Evolutionary conservation across 2,113 vertebrate genomes (phyloP).

Genomic region (Platycercus adscitus): DNA sequence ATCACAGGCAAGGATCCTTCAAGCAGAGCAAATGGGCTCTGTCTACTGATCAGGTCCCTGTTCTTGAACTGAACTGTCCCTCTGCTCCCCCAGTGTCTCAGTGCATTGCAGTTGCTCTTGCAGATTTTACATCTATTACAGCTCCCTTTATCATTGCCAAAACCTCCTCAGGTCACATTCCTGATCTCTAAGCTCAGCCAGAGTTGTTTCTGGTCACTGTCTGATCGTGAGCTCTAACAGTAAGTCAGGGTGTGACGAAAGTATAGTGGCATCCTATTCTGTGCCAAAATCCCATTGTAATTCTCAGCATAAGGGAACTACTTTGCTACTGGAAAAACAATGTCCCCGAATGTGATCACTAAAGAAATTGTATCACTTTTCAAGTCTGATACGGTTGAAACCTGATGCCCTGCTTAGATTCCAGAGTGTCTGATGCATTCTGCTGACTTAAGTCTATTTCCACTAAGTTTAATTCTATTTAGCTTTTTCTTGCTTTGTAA

Average conservation of each 20-base stretch:
- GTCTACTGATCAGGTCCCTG: not conserved
- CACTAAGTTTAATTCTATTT: not conserved
- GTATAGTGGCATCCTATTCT: not conserved
- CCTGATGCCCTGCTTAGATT: not conserved
- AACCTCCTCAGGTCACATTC: not conserved
- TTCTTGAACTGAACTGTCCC: not conserved
- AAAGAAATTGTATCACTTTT: not conserved
- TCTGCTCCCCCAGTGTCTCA: not conserved
- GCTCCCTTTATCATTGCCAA: not conserved
- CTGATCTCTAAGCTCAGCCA: not conserved
- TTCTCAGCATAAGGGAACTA: not conserved
- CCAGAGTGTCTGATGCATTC: slow-evolving; percentile 18
- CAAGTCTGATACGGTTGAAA: not conserved
- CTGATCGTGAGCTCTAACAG: not conserved
- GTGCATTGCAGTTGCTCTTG: not conserved
- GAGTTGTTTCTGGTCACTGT: not conserved
- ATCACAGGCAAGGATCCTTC: not conserved
- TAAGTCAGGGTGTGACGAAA: not conserved
- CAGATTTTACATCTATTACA: not conserved
- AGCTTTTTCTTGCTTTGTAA: not conserved
- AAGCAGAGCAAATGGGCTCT: not conserved
- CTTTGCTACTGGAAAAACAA: not conserved
- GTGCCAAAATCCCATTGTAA: not conserved
- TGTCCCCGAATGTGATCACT: not conserved
- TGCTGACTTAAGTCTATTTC: slow-evolving; percentile 17